A percentile compares a stretch with the other conserved stretches of the same genome.
These are phyloP conservation scores for Gymnosoma rotundatum DNA, from an alignment of 2,888 invertebrate genomes.

Conservation along the genomic window DNA sequence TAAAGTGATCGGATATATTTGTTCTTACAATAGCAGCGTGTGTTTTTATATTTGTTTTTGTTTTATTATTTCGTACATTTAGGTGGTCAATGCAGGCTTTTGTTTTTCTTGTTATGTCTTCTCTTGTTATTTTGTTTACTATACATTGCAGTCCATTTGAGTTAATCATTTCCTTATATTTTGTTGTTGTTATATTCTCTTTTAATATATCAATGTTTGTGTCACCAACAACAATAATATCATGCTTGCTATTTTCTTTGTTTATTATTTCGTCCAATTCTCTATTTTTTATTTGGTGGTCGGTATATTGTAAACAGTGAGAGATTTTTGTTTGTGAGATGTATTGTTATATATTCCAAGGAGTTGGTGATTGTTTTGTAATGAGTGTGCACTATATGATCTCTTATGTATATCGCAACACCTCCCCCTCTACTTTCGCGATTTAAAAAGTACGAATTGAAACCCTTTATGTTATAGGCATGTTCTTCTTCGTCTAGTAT, in stretches of 20 bases:
- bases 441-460: neutral
- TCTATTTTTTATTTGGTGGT: neutral
- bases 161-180: neutral
- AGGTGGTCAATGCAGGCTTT: conserved; percentile 5
- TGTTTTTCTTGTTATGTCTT: neutral
- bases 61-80: neutral
- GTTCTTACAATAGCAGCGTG: neutral
- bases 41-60: neutral
- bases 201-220: conserved; percentile 14
- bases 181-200: conserved; percentile 7
- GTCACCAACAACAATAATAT: conserved; percentile 4
- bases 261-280: neutral
- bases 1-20: conserved; percentile 6
- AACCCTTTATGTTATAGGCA: neutral
- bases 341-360: neutral
- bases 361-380: too few species aligned
- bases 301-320: conserved; percentile 5
- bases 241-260: neutral
- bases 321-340: neutral
- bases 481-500: neutral
- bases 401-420: neutral
- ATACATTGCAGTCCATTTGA: neutral
- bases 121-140: conserved; percentile 1
- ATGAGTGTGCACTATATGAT: too few species aligned
- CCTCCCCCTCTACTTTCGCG: conserved; percentile 11